A percentile compares a stretch with the other conserved stretches of the same genome.
These are phyloP conservation scores for Dichetophora obliterata DNA, from an alignment of 2,888 invertebrate species.

Conservation along the genomic window DNA sequence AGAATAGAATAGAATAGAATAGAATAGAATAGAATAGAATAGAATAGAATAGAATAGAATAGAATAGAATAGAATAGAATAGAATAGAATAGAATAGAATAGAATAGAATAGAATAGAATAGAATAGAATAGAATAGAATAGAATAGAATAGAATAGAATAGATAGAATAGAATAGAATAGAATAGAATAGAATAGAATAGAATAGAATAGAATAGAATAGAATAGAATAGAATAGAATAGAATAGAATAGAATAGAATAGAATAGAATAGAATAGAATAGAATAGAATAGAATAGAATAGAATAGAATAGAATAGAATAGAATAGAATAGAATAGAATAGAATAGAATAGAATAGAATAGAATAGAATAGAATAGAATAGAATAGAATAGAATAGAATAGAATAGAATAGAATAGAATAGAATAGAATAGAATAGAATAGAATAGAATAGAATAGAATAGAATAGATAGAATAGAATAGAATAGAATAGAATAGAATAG, in stretches of 20 bases:
- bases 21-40: slow-evolving; percentile 6
- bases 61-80: slow-evolving; percentile 1
- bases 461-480: no score
- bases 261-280: neutral
- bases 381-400: no score
- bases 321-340: no score
- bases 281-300: neutral
- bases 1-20: neutral
- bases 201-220: neutral
- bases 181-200: slow-evolving; percentile 19
- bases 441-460: no score
- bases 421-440: no score
- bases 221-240: neutral
- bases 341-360: no score
- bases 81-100: neutral
- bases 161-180: neutral
- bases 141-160: neutral
- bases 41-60: neutral
- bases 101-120: neutral
- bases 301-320: neutral
- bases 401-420: no score
- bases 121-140: slow-evolving; percentile 14
- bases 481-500: no score
- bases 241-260: neutral
- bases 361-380: no score